Evolutionary conservation across 2,797 vertebrate genomes (phyloP), one percentile per base, ranked within the genome.

Genomic region (Diplodus puntazzo): DNA sequence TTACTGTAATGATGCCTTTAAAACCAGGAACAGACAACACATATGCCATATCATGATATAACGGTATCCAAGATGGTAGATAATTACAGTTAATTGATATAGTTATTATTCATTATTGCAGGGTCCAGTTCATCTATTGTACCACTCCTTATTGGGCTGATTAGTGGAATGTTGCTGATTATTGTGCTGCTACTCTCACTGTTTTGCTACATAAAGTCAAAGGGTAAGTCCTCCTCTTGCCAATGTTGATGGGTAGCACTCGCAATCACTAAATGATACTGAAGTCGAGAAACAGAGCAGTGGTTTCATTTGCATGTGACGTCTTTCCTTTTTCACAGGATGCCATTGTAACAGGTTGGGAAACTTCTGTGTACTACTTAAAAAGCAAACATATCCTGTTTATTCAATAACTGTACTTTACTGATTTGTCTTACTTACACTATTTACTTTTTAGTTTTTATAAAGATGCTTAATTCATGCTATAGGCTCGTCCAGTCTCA

Each of bases 281-380:
- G 20, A 55, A 2, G 16, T 73, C 20, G 27, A 30, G 5, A 52
- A 25, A 18, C n/a, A 27, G 18, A 64, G 9, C 34, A 48, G 6
- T 34, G 20, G 0, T 25, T 27, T 39, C 4, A 30, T 45, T 42
- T 58, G 13, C n/a, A 30, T 39, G 39, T 39, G 39, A 11, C 39
- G 39, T 39, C 39, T 39, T 58, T 21, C 63, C 3, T 66, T 53
- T 65, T 64, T 27, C 21, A 55, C 72, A 85, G 76, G 2, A 69
- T 3, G 0, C 6, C 52, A 45, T 42, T 48, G 42, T 48, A 46
- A 45, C 54, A 85, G 79, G 83, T 82, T 13, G 12, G 75, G 17
- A 17, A 17, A 23, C n/a, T 8, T 13, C 55, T 13, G 43, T 21
- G 13, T 52, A 8, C 45, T 49, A 49, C 34, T 58, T 45, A 34